These are phyloP conservation scores for Chymomyza caudatula DNA, from an alignment of 2,888 invertebrate genomes.

Conservation along the genomic window DNA sequence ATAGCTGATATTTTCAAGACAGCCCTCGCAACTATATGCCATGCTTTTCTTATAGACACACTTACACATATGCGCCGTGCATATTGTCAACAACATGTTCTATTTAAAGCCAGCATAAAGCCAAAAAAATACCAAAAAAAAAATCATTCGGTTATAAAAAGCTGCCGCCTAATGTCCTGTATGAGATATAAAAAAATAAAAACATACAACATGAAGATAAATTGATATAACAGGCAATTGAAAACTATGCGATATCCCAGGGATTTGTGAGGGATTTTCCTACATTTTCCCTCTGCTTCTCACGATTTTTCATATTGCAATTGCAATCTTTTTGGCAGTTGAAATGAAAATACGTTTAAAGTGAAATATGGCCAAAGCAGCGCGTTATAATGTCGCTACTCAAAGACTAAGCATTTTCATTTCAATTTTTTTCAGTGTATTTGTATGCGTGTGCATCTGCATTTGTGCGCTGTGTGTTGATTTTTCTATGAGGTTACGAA, in stretches of 20 bases:
- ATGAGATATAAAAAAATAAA: not conserved
- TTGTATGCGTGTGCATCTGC: not conserved
- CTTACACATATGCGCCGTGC: not conserved
- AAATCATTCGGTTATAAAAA: not conserved
- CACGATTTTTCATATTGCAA: not conserved
- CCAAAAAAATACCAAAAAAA: constrained; percentile 4
- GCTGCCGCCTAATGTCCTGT: constrained; percentile 24
- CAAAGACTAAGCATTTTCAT: not conserved
- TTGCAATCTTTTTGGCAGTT: not conserved
- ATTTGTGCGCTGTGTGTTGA: not conserved
- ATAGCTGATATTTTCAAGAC: no score
- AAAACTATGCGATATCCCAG: constrained; percentile 29
- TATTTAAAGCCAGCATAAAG: constrained; percentile 16
- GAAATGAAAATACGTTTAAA: not conserved
- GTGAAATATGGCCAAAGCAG: not conserved
- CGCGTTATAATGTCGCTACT: not conserved
- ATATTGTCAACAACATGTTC: constrained; percentile 22
- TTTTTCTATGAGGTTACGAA: not conserved
- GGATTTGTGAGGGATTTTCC: constrained; percentile 24
- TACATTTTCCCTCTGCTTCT: not conserved
- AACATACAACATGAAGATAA: constrained; percentile 33
- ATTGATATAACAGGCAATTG: constrained; percentile 49
- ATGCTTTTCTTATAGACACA: not conserved
- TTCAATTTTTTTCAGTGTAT: not conserved
- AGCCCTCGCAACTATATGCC: not conserved